Base-by-base conservation (phyloP, 2,888 invertebrate species). In the Drosophila koepferae region DNA sequence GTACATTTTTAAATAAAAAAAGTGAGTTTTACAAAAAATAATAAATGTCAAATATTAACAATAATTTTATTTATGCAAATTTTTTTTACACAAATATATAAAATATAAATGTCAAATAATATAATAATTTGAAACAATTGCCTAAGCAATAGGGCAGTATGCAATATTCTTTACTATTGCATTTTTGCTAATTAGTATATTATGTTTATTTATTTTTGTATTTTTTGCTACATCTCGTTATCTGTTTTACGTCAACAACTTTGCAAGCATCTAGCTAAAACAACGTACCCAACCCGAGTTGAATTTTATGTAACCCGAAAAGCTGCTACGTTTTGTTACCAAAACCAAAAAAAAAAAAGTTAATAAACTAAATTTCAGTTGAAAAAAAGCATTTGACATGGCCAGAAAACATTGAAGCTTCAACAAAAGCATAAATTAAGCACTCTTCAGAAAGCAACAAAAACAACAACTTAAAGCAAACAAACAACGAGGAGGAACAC, bases 381-480 rank as follows among this genome's bases (percentile, higher is more conserved):
- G 10, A 16, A 56, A 67, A 14, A 56, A 67, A 69, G 59, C 54
- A 71, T 36, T 53, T 53, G 36, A 54, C 23, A 49, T 38, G 53
- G 23, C 53, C 38, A 16, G 38, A 38, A 54, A 54, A 49, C 53
- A 23, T 38, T 14, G 55, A 56, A n/a, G 40, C 55, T 41, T 18
- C 18, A 56, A 41, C 31, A 56, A 56, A 9, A n/a, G 41, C 69
- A 70, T 54, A 70, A 63, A 69, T 63, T 28, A 65, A 55, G 53
- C 59, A 56, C 62, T 63, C 53, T 55, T 36, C 53, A 23, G 46
- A 49, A 63, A 2, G 46, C 20, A 40, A 18, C 60, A 44, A 64
- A 64, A 62, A 40, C 38, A 63, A 41, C 62, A 71, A 78, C 68
- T 44, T 59, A 51, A 71, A 74, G 55, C 31, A 40, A 40, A 28